Evolutionary conservation across 2,113 vertebrate genomes (phyloP), one percentile per base, ranked within the genome.

Genomic region (Catharus bicknelli): DNA sequence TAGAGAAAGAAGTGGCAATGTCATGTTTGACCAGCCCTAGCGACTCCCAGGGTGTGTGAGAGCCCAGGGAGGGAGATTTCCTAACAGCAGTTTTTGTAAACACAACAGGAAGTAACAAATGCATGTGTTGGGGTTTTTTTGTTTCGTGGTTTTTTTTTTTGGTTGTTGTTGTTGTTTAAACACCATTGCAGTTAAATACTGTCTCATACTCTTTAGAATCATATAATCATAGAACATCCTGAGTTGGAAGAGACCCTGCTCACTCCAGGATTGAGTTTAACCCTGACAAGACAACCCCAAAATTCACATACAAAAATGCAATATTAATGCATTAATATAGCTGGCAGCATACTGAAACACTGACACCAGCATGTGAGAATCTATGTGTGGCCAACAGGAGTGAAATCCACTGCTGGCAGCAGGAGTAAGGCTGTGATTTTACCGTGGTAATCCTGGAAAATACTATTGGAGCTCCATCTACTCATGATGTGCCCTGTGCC

Each of bases 91-190:
- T 54, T 92, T n/a, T 42, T 54, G 9, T 22, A 26, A 68, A 25
- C n/a, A 27, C 40, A 5, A 0, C 2, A 32, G 53, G 36, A 59
- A 59, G 16, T 2, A 2, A 40, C 34, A 14, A 6, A 1, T 4
- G 6, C 8, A 2, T 2, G 11, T 59, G 34, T 11, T 45, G 38
- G 38, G 29, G 0, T 22, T 66, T 29, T 40, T 29, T 38, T 38
- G n/a, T n/a, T n/a, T n/a, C n/a, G n/a, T n/a, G n/a, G n/a, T n/a
- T n/a, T n/a, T n/a, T n/a, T n/a, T n/a, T n/a, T n/a, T n/a, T n/a
- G n/a, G n/a, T n/a, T n/a, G n/a, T n/a, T n/a, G 38, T 38, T 38
- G 38, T 38, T 42, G 19, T 64, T 86, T 69, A 25, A 92, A 23
- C 13, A 8, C 34, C 7, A 0, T 38, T 73, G 30, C 47, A 16